Percentiles rank a stretch among this genome's conserved stretches.
Evolutionary conservation across 2,888 invertebrate genomes (phyloP).

Genomic region (Arctia plantaginis): DNA sequence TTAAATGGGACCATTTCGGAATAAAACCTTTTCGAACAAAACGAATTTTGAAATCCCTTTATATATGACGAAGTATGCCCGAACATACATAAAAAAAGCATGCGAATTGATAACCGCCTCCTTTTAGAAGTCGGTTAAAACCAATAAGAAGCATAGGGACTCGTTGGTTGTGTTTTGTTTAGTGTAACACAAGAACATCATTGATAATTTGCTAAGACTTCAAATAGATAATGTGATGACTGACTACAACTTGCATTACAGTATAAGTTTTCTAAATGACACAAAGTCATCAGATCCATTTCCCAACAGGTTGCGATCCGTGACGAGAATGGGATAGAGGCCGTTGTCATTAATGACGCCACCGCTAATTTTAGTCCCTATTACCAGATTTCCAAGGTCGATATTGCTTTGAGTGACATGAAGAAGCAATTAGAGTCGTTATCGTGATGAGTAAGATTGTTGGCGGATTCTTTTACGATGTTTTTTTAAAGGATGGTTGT

Average conservation of each 20-base stretch:
- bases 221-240: neutral
- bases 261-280: conserved; percentile 22
- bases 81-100: too few species aligned
- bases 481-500: conserved; percentile 18
- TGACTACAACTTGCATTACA: neutral
- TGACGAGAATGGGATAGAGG: conserved; percentile 52
- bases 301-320: conserved; percentile 47
- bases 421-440: conserved; percentile 49
- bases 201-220: neutral
- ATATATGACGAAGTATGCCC: too few species aligned
- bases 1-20: too few species aligned
- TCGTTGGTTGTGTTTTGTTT: neutral
- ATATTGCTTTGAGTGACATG: conserved; percentile 24
- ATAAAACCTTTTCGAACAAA: too few species aligned
- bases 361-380: conserved; percentile 38
- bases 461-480: conserved; percentile 34
- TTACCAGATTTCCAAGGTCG: conserved; percentile 29
- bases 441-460: conserved; percentile 46
- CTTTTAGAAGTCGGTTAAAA: too few species aligned
- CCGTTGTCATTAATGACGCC: conserved; percentile 46
- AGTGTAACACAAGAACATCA: neutral
- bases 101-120: too few species aligned
- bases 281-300: conserved; percentile 41
- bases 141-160: neutral
- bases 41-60: too few species aligned